Conservation (phyloP, 2,113 vertebrate genomes). For the Anguilla japonica region DNA sequence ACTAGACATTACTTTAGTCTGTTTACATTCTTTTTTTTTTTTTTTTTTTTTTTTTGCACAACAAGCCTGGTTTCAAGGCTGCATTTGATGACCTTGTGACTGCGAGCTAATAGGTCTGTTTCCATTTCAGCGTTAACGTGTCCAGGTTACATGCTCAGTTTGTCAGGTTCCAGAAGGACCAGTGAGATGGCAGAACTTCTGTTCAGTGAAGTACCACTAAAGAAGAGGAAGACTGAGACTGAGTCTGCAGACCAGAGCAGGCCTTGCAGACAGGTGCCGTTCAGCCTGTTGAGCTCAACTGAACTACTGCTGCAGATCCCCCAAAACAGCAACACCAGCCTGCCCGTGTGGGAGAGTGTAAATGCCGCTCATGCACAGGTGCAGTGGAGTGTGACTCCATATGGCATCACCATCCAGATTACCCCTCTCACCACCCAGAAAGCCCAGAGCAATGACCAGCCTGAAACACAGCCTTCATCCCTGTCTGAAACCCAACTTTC, state of each 20-base stretch:
- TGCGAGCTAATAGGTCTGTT: no score
- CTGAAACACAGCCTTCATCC: constrained; percentile 31
- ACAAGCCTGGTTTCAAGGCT: no score
- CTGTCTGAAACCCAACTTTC: neutral
- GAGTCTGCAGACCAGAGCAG: neutral
- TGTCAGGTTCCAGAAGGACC: neutral
- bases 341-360: constrained; percentile 53
- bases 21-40: no score
- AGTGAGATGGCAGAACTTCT: neutral
- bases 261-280: neutral
- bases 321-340: constrained; percentile 24
- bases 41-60: no score
- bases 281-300: constrained; percentile 14
- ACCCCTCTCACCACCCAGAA: constrained; percentile 20
- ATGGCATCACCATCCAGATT: constrained; percentile 38
- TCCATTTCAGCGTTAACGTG: no score
- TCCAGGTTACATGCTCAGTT: no score
- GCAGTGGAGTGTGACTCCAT: constrained; percentile 46
- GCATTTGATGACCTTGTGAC: no score
- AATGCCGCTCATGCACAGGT: constrained; percentile 33
- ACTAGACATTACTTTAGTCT: no score
- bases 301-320: constrained; percentile 47
- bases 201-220: neutral
- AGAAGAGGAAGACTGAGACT: constrained; percentile 30
- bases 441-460: neutral